Evolutionary conservation across 2,113 vertebrate genomes (phyloP), one percentile per base, ranked within the genome.

Genomic region (Aviceda subcristata): DNA sequence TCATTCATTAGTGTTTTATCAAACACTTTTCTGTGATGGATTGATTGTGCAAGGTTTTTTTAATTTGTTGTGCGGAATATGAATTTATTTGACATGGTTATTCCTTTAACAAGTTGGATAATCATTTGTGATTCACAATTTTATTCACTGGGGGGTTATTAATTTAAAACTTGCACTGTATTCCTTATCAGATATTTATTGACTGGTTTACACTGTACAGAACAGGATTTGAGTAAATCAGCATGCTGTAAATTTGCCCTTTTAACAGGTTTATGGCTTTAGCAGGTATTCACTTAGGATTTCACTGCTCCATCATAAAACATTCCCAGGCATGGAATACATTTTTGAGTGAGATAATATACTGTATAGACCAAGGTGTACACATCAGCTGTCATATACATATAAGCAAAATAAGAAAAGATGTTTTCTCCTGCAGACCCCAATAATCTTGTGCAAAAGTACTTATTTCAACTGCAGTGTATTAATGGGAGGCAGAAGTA

Each of bases 41-140:
- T 96, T 91, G 95, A 74, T 95, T 48, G 45, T 34, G 55, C 29
- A 50, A 55, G 19, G 11, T 23, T 60, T 84, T 91, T 96, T 83
- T 80, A 23, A 94, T 90, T 94, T 95, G 81, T 36, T 94, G 74
- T 92, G 55, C 38, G 92, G 82, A 77, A 45, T 76, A 80, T 96
- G n/a, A 83, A 92, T 97, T 98, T 36, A 41, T 97, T 93, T 96
- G 95, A 93, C 92, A 97, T 93, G 87, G 95, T 96, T 94, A 93
- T 97, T 98, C 95, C 79, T 96, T 78, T 96, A 97, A 95, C 90
- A 95, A 86, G 80, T 97, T 97, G 88, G 79, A 76, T 96, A 96
- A 98, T 96, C 69, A 90, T 97, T 95, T 96, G 50, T n/a, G 19
- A 97, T 91, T 96, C 94, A 94, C 60, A 66, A 10, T 86, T 94